These are phyloP conservation scores for Embiotoca jacksoni DNA, from an alignment of 2,113 vertebrate genomes.

Conservation along the genomic window DNA sequence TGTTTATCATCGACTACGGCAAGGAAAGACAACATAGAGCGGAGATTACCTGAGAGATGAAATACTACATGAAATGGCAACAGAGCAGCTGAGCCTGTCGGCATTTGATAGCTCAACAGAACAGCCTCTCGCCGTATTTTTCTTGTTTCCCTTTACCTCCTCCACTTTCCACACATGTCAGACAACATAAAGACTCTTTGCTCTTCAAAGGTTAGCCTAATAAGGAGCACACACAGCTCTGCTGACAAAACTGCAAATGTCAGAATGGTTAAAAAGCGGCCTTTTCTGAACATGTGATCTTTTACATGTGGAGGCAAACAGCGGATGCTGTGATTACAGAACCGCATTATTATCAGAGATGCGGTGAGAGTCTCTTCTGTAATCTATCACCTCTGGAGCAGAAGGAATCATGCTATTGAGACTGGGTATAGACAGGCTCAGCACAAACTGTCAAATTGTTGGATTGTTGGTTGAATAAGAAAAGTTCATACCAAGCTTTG, in stretches of 20 bases:
- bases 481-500: too few species aligned
- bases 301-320: conserved; percentile 23
- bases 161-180: conserved; percentile 55
- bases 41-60: conserved; percentile 63
- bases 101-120: conserved; percentile 53
- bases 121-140: conserved; percentile 44
- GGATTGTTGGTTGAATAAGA: too few species aligned
- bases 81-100: conserved; percentile 52
- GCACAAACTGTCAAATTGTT: background rate
- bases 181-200: conserved; percentile 56
- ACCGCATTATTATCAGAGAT: conserved; percentile 24
- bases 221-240: conserved; percentile 50
- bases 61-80: conserved; percentile 68
- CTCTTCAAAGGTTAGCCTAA: conserved; percentile 74
- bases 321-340: conserved; percentile 3
- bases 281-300: conserved; percentile 36
- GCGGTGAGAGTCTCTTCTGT: conserved; percentile 3
- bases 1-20: conserved; percentile 42
- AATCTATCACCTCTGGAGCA: conserved; percentile 55
- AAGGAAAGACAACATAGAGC: conserved; percentile 28
- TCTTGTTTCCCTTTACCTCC: conserved; percentile 40
- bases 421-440: conserved; percentile 8
- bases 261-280: conserved; percentile 54
- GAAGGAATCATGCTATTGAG: conserved; percentile 1
- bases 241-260: conserved; percentile 63